Base-by-base conservation (phyloP, 2,113 vertebrate species). In the Mugil cephalus region DNA sequence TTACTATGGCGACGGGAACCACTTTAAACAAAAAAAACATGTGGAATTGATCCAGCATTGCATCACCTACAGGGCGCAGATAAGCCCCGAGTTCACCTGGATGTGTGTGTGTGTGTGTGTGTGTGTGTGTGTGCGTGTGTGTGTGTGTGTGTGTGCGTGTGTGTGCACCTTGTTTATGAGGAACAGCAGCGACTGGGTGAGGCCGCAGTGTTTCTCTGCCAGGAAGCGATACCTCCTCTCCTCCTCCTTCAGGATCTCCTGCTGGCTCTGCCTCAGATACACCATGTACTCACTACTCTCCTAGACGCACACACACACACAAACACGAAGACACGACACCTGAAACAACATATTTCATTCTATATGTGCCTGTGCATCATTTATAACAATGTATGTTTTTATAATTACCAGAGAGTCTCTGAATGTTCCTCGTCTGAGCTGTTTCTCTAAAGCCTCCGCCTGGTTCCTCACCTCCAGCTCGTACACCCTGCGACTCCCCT, bases 161-260 rank as follows among this genome's bases (percentile, higher is more conserved):
- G 48, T 82, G 51, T 38, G 64, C 61, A 94, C 94, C 93, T 94
- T 94, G 82, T 91, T 94, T 58, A 95, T 88, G 39, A 95, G 89
- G 64, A 91, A 95, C 9, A 94, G 80, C 7, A 95, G 87, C 2
- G 93, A 93, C 83, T 95, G 93, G n/a, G 91, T 92, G 50, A 94
- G 92, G 34, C 93, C 87, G 56, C 96, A 96, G 89, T 99, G 97
- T 81, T 97, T 98, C 87, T 99, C 98, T 0, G 96, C 96, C 78
- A 99, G 86, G 90, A 99, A 99, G 42, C 97, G 97, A 62, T 99
- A 99, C 65, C 98, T 95, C 21, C 97, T 94, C 83, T 96, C 96
- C 90, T 99, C 96, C 80, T 99, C 97, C 82, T 95, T 94, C 50
- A 97, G 93, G 0, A 97, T 97, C 1, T 96, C 96, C 42, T 94